Evolutionary conservation across 2,888 invertebrate genomes (phyloP), one percentile per base, ranked within the genome.

Genomic region (Liodrosophila aerea): DNA sequence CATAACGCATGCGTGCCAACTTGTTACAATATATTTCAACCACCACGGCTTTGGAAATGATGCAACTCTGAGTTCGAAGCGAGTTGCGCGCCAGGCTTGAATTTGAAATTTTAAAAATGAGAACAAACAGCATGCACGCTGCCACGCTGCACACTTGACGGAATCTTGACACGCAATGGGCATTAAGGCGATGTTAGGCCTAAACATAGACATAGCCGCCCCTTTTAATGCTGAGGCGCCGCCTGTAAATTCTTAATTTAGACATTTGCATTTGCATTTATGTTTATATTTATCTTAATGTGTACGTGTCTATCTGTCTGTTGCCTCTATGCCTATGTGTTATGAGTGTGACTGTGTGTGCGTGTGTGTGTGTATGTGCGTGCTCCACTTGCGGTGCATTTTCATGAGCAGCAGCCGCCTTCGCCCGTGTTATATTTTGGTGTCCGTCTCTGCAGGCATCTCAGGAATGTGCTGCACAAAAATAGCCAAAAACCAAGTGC

Each of bases 401-500:
- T 72, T 72, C 68, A 71, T 64, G 73, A 76, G 76, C 76, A 76
- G 37, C 59, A 7, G 29, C 29, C 29, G 29, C 29, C 29, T 7
- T 8, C 29, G 29, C 29, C 29, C 22, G 22, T 5, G 3, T 22
- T 22, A 22, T 22, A 22, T 22, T 22, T 22, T 22, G 3, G 3
- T 5, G 3, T 22, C 22, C 37, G 37, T 34, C 44, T 51, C 50
- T 51, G 52, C 43, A 62, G 81, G 84, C 64, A 85, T 83, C 60
- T 71, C 45, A 80, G 71, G 85, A 85, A 83, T 85, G 83, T 69
- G 64, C 51, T 53, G 71, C 64, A 73, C 66, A 51, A 73, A 81
- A 83, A 85, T 85, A 84, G 66, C 64, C 51, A 57, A 66, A 43
- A 70, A 62, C 64, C 72, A 83, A 83, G 85, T 85, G 83, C 85